These are phyloP conservation scores for Cactoblastis cactorum DNA, from an alignment of 2,888 invertebrate species.

Conservation along the genomic window DNA sequence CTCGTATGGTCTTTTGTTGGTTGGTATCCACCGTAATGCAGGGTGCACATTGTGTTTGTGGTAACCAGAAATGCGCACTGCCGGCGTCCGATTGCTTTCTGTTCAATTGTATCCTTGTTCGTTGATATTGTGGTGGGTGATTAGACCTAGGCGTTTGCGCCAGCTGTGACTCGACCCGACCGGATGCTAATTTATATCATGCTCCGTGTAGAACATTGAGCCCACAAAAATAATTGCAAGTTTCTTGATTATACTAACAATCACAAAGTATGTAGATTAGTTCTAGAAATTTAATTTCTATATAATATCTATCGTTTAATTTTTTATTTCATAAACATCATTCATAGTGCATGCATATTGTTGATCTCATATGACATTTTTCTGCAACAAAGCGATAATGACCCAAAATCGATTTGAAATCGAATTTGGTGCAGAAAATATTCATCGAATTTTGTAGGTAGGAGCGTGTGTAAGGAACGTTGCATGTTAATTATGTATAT, in stretches of 20 bases:
- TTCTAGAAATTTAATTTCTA: constrained; percentile 19
- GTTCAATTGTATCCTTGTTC: constrained; percentile 59
- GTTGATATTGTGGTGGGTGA: constrained; percentile 69
- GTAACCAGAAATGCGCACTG: constrained; percentile 54
- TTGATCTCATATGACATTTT: constrained; percentile 34
- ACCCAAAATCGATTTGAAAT: constrained; percentile 22
- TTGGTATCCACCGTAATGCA: constrained; percentile 64
- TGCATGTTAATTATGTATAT: constrained; percentile 43
- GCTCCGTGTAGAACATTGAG: constrained; percentile 74
- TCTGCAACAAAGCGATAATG: constrained; percentile 37
- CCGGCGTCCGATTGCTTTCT: constrained; percentile 54
- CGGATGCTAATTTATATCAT: constrained; percentile 59
- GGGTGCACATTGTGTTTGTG: constrained; percentile 73
- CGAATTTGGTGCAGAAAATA: constrained; percentile 45
- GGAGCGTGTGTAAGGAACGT: constrained; percentile 31
- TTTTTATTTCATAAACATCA: constrained; percentile 42
- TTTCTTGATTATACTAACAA: constrained; percentile 54
- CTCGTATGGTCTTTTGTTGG: constrained; percentile 59
- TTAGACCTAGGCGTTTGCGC: constrained; percentile 64
- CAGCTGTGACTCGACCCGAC: constrained; percentile 56
- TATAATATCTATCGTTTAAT: constrained; percentile 33
- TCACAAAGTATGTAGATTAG: constrained; percentile 53
- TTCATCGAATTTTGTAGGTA: constrained; percentile 32
- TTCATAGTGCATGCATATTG: constrained; percentile 52
- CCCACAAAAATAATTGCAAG: constrained; percentile 63